phyloP scores from a whole-genome alignment of 2,113 vertebrate species.

The Ancistrus triradiatus region DNA sequence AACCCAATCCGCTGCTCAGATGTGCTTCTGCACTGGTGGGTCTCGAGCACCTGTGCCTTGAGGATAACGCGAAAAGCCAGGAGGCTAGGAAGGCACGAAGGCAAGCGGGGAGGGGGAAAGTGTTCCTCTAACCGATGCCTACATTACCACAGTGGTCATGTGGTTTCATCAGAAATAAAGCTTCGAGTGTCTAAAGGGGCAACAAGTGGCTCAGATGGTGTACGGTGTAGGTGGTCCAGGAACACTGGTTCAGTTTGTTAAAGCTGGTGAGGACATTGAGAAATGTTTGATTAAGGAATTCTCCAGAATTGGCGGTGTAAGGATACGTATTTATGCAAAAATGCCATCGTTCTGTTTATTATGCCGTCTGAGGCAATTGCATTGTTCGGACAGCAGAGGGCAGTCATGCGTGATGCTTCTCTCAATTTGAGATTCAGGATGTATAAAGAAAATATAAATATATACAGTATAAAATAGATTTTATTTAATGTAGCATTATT shows the following conservation, averaged over 20 bases:
- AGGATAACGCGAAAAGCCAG: not conserved
- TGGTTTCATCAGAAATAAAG: not conserved
- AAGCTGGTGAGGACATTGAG: not conserved
- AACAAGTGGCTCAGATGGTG: constrained; percentile 5
- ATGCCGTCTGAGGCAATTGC: too few species aligned
- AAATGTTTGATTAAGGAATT: too few species aligned
- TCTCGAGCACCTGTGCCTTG: constrained; percentile 56
- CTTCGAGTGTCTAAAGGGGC: not conserved
- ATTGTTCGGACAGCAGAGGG: not conserved
- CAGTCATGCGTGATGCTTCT: not conserved
- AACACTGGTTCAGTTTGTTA: constrained; percentile 24
- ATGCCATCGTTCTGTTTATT: too few species aligned
- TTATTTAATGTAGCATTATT: too few species aligned
- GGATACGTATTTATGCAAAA: too few species aligned
- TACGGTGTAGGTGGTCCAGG: constrained; percentile 4
- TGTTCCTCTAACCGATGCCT: not conserved
- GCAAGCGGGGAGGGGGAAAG: not conserved
- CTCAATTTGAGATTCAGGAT: too few species aligned
- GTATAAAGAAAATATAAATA: too few species aligned
- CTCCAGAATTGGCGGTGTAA: too few species aligned
- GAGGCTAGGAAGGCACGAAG: not conserved
- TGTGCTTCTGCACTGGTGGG: constrained; percentile 60
- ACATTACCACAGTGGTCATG: constrained; percentile 2
- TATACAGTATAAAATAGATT: too few species aligned
- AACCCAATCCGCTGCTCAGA: constrained; percentile 64